Evolutionary conservation across 1,140 invertebrate genomes (phyloP), one percentile per base, ranked within the genome.

Genomic region (Rhynchophorus ferrugineus): DNA sequence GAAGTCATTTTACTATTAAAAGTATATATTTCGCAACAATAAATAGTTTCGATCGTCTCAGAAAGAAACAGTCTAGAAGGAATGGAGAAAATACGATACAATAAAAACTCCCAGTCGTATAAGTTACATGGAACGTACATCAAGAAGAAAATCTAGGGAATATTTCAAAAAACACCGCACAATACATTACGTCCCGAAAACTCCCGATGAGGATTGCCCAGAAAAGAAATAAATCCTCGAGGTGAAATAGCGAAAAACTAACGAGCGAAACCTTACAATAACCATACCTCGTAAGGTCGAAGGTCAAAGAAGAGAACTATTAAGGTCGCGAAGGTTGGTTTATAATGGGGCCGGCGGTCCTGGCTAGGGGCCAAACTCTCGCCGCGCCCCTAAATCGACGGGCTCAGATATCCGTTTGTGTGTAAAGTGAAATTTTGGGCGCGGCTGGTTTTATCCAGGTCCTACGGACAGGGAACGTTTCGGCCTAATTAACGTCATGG

Each of bases 231-330:
- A 47, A 7, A 47, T 47, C 18, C 11, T 21, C 45, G n/a, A 8
- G 24, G 18, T 18, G n/a, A 2, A 47, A 34, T 47, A 34, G 22
- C 22, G 19, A 44, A 13, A 20, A 33, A 48, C 35, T 3, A 38
- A 17, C 18, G 8, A 29, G 17, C 44, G 29, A 35, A 34, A 35
- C 24, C 14, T 18, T 21, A 8, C 24, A 49, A 49, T 49, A 49
- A 42, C 24, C 24, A 11, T 29, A 49, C 22, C 46, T 22, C 19
- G 21, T 8, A 49, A 49, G 47, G 47, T 49, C 47, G 38, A 49
- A 42, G 47, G 46, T 48, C 39, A 48, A 48, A 48, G 46, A 38
- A 14, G n/a, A 49, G 47, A 20, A 20, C 47, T 17, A 41, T 49
- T 49, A 34, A 37, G 24, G 17, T 29, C 13, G 37, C 7, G 24